Percentiles rank a stretch among this genome's conserved stretches.
phyloP scores from a whole-genome alignment of 2,113 vertebrate species.

The Polypterus senegalus region DNA sequence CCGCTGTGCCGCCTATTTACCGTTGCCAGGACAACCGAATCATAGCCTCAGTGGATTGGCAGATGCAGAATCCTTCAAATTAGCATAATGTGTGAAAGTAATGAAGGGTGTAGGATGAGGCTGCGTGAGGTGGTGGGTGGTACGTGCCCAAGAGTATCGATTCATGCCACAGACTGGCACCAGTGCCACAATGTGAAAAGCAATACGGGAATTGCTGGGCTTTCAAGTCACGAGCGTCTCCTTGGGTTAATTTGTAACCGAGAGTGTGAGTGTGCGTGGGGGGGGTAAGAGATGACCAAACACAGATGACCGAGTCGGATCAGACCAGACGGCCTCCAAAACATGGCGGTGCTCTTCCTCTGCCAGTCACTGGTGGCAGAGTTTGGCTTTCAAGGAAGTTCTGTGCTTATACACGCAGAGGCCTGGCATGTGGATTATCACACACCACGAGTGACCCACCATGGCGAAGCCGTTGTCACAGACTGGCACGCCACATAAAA shows the following conservation, averaged over 20 bases:
- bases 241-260: neutral
- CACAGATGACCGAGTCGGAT: too few species aligned
- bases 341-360: too few species aligned
- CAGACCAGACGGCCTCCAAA: too few species aligned
- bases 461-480: too few species aligned
- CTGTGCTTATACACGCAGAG: too few species aligned
- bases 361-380: too few species aligned
- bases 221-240: neutral
- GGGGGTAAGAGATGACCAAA: too few species aligned
- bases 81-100: neutral
- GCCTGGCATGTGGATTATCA: too few species aligned
- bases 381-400: too few species aligned
- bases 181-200: neutral
- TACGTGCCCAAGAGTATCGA: neutral
- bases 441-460: too few species aligned
- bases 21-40: constrained; percentile 39
- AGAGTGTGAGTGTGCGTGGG: neutral
- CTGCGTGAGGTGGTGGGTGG: neutral
- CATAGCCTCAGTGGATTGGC: constrained; percentile 10
- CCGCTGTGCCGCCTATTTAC: constrained; percentile 31
- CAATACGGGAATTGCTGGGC: neutral
- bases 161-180: neutral
- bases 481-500: too few species aligned
- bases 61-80: neutral
- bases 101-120: neutral